Percentiles rank a stretch among this genome's conserved stretches.
These are phyloP conservation scores for Drosophila merina DNA, from an alignment of 2,888 invertebrate genomes.

Conservation along the genomic window DNA sequence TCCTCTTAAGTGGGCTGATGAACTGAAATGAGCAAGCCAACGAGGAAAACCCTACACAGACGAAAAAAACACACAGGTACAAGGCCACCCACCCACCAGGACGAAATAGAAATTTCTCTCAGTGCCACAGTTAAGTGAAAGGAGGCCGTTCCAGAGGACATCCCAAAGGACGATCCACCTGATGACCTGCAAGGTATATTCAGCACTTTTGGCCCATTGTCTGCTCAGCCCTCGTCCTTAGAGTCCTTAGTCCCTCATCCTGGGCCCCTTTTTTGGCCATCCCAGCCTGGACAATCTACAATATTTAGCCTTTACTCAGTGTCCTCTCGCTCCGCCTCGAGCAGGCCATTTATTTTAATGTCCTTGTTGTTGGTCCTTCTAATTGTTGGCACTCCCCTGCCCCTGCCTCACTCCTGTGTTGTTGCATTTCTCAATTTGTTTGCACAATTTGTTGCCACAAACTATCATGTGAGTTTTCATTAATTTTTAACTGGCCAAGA, in stretches of 20 bases:
- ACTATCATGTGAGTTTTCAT: conserved; percentile 24
- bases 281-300: conserved; percentile 47
- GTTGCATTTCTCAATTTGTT: conserved; percentile 73
- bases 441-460: conserved; percentile 52
- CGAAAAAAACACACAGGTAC: neutral
- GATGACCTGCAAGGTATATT: conserved; percentile 59
- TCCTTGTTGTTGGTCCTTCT: conserved; percentile 17
- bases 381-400: conserved; percentile 9
- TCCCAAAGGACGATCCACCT: conserved; percentile 43
- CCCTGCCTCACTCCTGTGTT: conserved; percentile 31
- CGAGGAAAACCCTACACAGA: conserved; percentile 3
- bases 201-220: conserved; percentile 64
- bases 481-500: conserved; percentile 3
- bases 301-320: conserved; percentile 44
- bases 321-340: neutral
- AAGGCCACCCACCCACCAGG: no score
- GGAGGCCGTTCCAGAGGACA: neutral
- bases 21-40: conserved; percentile 24
- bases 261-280: no score
- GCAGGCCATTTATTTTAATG: conserved; percentile 44
- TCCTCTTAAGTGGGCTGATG: conserved; percentile 18
- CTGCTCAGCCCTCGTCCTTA: neutral
- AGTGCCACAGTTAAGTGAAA: conserved; percentile 1
- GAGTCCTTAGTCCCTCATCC: neutral
- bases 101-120: no score